Conservation (phyloP, 2,113 vertebrate species). For the Oceanodroma tethys region DNA sequence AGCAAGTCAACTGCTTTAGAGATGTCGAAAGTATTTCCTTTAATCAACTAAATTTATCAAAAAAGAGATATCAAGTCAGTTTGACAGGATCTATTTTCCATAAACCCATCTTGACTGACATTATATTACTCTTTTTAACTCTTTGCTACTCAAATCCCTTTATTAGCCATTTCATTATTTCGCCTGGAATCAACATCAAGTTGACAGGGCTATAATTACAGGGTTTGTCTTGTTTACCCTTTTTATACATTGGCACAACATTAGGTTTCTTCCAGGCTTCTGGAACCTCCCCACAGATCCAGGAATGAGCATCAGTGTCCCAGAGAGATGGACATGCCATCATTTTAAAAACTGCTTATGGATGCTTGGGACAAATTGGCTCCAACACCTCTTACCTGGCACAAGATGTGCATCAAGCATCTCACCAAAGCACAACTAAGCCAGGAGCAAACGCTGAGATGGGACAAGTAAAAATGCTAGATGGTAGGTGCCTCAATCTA, state of each 20-base stretch:
- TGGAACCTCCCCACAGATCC: neutral
- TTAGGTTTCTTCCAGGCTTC: neutral
- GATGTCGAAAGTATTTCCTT: neutral
- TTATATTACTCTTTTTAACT: conserved; percentile 47
- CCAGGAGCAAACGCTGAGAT: neutral
- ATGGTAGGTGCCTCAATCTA: neutral
- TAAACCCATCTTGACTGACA: conserved; percentile 13
- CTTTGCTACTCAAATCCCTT: conserved; percentile 25
- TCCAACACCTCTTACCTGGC: neutral
- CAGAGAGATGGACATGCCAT: neutral
- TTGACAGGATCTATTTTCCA: conserved; percentile 30
- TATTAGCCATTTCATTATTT: conserved; percentile 14
- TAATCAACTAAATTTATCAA: conserved; percentile 25
- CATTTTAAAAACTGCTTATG: neutral
- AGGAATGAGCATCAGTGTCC: neutral
- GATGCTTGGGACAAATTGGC: neutral
- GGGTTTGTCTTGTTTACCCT: neutral
- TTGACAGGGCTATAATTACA: neutral
- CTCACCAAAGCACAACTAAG: neutral
- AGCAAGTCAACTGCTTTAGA: neutral
- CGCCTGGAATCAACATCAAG: neutral
- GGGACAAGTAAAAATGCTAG: neutral
- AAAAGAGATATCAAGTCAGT: neutral
- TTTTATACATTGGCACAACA: neutral
- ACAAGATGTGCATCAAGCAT: neutral